phyloP scores from a whole-genome alignment of 2,797 vertebrate genomes.

The Dicrostonyx torquatus region DNA sequence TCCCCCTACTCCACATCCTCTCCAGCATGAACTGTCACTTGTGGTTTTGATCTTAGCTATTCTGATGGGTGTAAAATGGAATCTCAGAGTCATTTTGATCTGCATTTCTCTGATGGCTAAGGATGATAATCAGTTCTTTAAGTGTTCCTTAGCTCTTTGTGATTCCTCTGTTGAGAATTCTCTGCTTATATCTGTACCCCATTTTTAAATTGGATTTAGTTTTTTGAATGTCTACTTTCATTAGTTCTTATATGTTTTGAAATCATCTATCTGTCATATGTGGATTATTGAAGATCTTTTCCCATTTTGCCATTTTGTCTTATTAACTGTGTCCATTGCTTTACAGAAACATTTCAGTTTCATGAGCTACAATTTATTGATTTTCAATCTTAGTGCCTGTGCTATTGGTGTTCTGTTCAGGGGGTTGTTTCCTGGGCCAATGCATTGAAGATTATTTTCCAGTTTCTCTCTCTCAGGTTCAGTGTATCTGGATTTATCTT shows the following conservation, averaged over 20 bases:
- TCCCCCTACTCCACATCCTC: too few relatives aligned
- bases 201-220: too few relatives aligned
- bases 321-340: neutral
- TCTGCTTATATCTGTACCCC: too few relatives aligned
- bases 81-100: too few relatives aligned
- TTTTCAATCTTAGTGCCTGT: neutral
- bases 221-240: too few relatives aligned
- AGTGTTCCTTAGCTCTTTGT: too few relatives aligned
- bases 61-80: too few relatives aligned
- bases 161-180: too few relatives aligned
- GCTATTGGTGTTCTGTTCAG: neutral
- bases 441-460: neutral
- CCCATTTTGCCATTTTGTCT: neutral
- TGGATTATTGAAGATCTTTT: neutral
- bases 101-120: too few relatives aligned
- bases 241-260: neutral
- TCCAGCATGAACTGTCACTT: too few relatives aligned
- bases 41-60: too few relatives aligned
- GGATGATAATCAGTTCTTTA: too few relatives aligned
- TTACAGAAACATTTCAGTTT: neutral
- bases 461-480: neutral
- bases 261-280: neutral
- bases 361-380: neutral
- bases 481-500: neutral
- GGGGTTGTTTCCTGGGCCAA: neutral